These are phyloP conservation scores for Dendrocincla fuliginosa DNA, from an alignment of 2,797 vertebrate species.

Conservation along the genomic window DNA sequence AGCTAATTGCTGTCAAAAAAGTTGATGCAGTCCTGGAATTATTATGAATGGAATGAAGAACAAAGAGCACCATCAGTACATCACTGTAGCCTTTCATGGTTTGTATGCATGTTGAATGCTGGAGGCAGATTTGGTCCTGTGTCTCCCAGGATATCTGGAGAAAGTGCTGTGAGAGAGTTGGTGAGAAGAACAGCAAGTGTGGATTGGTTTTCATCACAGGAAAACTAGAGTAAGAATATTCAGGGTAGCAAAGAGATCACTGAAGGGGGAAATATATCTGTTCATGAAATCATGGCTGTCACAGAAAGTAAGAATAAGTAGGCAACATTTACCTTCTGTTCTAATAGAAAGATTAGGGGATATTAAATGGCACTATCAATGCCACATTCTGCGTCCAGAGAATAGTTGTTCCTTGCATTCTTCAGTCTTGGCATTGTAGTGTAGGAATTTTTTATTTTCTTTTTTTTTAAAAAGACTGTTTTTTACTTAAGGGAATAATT, in stretches of 20 bases:
- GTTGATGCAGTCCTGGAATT: neutral
- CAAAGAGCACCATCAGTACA: neutral
- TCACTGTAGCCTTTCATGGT: neutral
- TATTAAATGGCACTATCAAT: neutral
- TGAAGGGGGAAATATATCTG: neutral
- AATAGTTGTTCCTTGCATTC: neutral
- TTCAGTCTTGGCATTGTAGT: neutral
- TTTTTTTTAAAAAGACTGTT: neutral
- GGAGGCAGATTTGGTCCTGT: neutral
- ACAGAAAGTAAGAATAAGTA: neutral
- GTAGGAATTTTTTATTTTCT: neutral
- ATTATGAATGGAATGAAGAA: neutral
- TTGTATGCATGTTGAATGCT: neutral
- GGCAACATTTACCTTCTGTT: neutral
- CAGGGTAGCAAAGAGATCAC: neutral
- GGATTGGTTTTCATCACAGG: neutral
- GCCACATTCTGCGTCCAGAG: neutral
- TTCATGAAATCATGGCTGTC: neutral
- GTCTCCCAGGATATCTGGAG: neutral
- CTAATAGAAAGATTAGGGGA: neutral
- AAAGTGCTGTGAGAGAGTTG: neutral
- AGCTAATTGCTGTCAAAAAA: neutral
- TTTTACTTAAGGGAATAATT: neutral
- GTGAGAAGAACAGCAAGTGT: neutral
- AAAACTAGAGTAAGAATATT: neutral